These are phyloP conservation scores for Acrocephalus scirpaceus DNA, from an alignment of 2,797 vertebrate species.

Conservation along the genomic window DNA sequence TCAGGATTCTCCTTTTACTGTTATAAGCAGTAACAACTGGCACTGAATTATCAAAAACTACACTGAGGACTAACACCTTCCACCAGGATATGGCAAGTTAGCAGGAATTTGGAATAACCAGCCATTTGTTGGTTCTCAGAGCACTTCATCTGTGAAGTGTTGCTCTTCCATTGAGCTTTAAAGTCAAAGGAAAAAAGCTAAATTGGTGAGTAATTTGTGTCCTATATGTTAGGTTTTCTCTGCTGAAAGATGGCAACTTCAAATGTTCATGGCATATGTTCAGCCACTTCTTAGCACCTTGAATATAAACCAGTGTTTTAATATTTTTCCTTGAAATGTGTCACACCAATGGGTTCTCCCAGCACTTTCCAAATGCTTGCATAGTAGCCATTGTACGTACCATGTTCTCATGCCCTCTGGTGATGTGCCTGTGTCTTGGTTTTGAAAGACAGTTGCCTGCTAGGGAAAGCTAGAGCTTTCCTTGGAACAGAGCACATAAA, in stretches of 20 bases:
- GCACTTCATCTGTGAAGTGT: background rate
- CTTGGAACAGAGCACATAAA: no score
- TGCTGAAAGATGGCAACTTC: constrained; percentile 31
- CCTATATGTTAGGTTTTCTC: background rate
- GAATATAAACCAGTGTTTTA: background rate
- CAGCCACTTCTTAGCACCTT: background rate
- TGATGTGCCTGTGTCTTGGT: no score
- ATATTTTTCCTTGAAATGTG: background rate
- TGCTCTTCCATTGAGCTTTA: background rate
- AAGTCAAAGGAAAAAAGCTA: background rate
- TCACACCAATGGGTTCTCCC: background rate
- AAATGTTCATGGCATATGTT: constrained; percentile 13
- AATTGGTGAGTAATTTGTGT: background rate
- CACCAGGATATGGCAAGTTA: background rate
- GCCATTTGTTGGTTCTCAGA: background rate
- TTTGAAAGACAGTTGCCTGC: no score
- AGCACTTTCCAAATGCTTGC: background rate
- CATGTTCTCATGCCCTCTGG: background rate
- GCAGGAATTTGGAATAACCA: background rate
- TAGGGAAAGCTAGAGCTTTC: no score
- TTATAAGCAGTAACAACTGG: background rate
- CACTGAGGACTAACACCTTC: background rate
- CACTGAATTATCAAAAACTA: background rate
- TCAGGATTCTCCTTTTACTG: background rate
- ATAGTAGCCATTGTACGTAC: accelerated